Evolutionary conservation across 2,113 vertebrate species (phyloP).

Genomic region (Heptranchias perlo): DNA sequence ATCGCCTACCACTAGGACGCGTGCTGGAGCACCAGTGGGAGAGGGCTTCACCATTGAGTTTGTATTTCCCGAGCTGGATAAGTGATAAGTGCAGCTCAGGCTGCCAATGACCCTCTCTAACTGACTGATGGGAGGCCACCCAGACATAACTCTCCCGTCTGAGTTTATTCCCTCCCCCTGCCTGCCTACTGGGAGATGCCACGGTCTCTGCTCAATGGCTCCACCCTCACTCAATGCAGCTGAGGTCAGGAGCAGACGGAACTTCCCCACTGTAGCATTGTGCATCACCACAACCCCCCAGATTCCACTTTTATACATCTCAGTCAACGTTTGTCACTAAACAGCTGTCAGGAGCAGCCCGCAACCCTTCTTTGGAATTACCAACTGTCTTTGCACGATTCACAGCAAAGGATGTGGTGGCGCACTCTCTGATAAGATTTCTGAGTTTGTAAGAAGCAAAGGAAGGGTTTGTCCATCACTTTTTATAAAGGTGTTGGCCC

Average conservation of each 20-base stretch:
- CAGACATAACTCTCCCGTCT: neutral
- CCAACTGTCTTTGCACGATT: no score
- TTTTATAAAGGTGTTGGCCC: neutral
- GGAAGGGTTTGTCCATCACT: neutral
- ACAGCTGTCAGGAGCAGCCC: no score
- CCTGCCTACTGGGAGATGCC: neutral
- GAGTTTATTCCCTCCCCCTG: neutral
- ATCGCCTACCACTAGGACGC: neutral
- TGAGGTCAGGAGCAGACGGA: neutral
- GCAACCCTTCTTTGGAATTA: no score
- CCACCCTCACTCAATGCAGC: neutral
- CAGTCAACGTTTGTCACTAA: no score
- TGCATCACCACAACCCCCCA: neutral
- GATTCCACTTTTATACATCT: neutral
- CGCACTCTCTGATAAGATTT: no score
- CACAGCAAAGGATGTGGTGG: no score
- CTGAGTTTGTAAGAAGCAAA: neutral
- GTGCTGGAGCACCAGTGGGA: neutral
- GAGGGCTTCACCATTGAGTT: neutral
- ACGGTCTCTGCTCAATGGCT: neutral
- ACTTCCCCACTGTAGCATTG: neutral
- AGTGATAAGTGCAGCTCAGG: no score
- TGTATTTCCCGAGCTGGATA: neutral
- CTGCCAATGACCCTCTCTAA: neutral
- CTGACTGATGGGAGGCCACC: neutral